A percentile compares a stretch with the other conserved stretches of the same genome.
These are phyloP conservation scores for Noturus placidus DNA, from an alignment of 2,113 vertebrate species.

Conservation along the genomic window DNA sequence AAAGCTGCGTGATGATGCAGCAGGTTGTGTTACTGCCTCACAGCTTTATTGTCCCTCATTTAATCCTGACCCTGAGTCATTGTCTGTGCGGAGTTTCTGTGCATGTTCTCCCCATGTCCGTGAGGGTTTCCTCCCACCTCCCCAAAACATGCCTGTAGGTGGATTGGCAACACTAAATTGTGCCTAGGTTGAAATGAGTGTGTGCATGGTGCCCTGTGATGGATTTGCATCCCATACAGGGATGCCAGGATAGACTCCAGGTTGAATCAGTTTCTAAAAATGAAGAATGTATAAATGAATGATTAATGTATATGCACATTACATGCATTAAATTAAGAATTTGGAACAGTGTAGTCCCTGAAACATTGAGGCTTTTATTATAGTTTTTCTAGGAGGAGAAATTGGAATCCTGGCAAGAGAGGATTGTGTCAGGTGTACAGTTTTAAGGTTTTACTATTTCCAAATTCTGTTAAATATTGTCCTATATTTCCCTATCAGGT, in stretches of 20 bases:
- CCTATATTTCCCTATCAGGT: background rate
- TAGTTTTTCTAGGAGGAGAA: background rate
- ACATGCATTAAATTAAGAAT: background rate
- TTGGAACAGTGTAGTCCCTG: no score
- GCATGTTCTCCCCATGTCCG: background rate
- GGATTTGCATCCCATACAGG: background rate
- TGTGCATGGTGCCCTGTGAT: background rate
- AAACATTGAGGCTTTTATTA: background rate
- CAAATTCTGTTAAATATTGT: background rate
- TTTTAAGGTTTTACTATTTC: background rate
- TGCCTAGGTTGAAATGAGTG: background rate
- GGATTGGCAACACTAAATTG: background rate
- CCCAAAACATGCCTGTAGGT: background rate
- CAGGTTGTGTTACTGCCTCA: background rate
- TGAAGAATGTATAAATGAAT: background rate
- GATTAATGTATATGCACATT: background rate
- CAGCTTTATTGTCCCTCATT: background rate
- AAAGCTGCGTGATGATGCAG: background rate
- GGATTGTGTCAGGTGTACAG: background rate
- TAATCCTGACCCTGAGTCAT: background rate
- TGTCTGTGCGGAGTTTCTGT: background rate
- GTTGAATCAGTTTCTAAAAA: background rate
- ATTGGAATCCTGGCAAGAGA: background rate
- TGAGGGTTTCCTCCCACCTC: background rate
- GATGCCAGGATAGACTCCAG: background rate